Percentiles rank a stretch among this genome's conserved stretches.
Evolutionary conservation across 1,140 invertebrate genomes (phyloP).

Genomic region (Drosophila yakuba): DNA sequence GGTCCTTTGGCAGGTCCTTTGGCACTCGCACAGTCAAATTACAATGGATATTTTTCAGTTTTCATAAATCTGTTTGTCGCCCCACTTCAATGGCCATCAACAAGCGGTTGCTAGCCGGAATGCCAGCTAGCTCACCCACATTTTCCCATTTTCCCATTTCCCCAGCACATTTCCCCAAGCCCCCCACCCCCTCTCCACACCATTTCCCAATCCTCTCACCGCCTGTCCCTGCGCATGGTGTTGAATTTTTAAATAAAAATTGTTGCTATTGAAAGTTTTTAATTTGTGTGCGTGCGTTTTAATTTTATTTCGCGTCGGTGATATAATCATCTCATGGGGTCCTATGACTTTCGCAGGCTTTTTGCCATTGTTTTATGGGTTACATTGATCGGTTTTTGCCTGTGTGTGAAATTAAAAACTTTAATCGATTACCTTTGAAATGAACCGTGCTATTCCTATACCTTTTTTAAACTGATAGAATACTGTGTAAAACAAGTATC

Average conservation of each 20-base stretch:
- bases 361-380: constrained; percentile 6
- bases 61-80: constrained; percentile 80
- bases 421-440: too few relatives aligned
- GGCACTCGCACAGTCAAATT: constrained; percentile 44
- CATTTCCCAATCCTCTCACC: constrained; percentile 7
- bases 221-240: constrained; percentile 61
- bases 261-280: constrained; percentile 83
- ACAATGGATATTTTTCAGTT: constrained; percentile 73
- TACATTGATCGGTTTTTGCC: too few relatives aligned
- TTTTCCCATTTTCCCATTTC: background rate
- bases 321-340: constrained; percentile 26
- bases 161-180: background rate
- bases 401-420: too few relatives aligned
- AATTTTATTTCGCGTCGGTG: constrained; percentile 65
- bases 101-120: constrained; percentile 18
- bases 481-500: too few relatives aligned
- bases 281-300: constrained; percentile 72
- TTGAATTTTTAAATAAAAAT: constrained; percentile 83
- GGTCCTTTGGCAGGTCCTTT: constrained; percentile 7
- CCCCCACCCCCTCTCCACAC: background rate
- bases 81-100: constrained; percentile 68
- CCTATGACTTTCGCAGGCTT: background rate
- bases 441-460: too few relatives aligned
- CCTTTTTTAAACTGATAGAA: too few relatives aligned
- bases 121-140: background rate